Conservation (phyloP, 2,797 vertebrate genomes). For the Lepidocolaptes lacrymiger region DNA sequence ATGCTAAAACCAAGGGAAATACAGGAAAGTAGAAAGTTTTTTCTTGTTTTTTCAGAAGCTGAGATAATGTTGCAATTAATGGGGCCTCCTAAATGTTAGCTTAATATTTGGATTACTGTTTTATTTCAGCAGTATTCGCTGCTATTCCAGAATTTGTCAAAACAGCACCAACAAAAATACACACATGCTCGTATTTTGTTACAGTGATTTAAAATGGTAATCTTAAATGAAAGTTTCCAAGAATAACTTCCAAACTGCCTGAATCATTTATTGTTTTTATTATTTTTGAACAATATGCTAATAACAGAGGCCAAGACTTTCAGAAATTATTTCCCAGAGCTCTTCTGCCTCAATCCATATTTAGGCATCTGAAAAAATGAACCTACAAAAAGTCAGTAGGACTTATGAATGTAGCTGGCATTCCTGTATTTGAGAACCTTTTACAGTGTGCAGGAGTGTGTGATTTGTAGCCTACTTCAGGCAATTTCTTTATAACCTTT, state of each 20-base stretch:
- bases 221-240: conserved; percentile 21
- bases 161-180: neutral
- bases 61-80: neutral
- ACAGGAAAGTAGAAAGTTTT: neutral
- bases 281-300: conserved; percentile 31
- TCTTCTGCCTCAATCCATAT: neutral
- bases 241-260: conserved; percentile 19
- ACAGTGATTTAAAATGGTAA: neutral
- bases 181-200: neutral
- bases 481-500: neutral
- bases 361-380: conserved; percentile 14
- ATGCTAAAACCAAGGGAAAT: neutral
- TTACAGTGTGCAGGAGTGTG: neutral
- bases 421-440: neutral
- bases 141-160: neutral
- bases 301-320: conserved; percentile 32
- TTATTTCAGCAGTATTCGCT: neutral
- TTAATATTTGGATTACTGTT: neutral
- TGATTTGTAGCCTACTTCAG: neutral
- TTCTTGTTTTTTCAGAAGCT: neutral
- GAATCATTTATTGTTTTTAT: conserved; percentile 43
- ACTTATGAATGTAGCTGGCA: neutral
- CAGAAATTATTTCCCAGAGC: neutral
- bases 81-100: neutral
- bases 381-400: neutral